Percentiles rank a stretch among this genome's conserved stretches.
phyloP scores from a whole-genome alignment of 64 coral and sea anemone genomes.

The Exaiptasia diaphana region DNA sequence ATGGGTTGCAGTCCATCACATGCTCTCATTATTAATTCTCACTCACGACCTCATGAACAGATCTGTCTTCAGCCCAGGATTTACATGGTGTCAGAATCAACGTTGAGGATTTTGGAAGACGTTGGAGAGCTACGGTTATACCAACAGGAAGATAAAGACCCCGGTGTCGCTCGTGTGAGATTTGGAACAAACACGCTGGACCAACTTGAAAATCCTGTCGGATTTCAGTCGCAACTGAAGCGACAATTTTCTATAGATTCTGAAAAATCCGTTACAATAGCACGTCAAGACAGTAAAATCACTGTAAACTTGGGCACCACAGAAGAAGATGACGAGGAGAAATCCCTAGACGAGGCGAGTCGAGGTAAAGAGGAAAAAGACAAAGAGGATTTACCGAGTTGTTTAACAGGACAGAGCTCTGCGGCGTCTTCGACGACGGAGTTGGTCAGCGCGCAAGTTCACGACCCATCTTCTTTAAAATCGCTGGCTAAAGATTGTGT shows the following conservation, averaged over 20 bases:
- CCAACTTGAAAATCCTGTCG: conserved; percentile 76
- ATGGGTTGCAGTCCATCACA: conserved; percentile 94
- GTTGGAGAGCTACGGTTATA: conserved; percentile 74
- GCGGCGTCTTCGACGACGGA: not conserved
- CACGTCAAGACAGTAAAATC: not conserved
- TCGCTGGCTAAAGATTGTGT: not conserved
- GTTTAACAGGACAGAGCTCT: not conserved
- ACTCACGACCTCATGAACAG: conserved; percentile 49
- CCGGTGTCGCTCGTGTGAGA: conserved; percentile 26
- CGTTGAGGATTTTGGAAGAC: conserved; percentile 69
- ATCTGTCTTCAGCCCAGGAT: conserved; percentile 81
- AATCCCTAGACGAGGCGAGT: not conserved
- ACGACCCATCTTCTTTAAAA: not conserved
- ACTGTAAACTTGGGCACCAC: not conserved
- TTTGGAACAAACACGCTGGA: conserved; percentile 58
- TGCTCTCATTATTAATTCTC: conserved; percentile 68
- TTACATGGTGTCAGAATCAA: conserved; percentile 91
- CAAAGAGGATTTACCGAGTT: not conserved
- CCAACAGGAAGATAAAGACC: conserved; percentile 70
- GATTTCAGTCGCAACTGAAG: conserved; percentile 51
- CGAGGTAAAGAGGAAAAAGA: not conserved
- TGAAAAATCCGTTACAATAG: not conserved
- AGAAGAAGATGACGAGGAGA: not conserved
- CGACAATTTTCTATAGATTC: conserved; percentile 5
- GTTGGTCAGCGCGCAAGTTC: not conserved